Evolutionary conservation across 1,140 invertebrate species (phyloP).

Genomic region (Leptopilina clavipes): DNA sequence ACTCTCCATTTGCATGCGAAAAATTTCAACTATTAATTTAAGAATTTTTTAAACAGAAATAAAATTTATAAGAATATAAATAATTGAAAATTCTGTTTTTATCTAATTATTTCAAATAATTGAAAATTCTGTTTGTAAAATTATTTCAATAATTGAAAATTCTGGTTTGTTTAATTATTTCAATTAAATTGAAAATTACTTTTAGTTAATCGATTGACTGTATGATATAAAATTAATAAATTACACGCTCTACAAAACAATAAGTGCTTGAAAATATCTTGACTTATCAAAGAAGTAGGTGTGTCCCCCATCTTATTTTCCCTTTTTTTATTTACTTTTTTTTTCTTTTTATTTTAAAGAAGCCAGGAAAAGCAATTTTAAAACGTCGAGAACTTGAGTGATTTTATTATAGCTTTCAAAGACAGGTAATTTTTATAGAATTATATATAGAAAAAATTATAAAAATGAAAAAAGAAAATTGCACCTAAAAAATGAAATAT

Average conservation of each 20-base stretch:
- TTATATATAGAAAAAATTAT: neutral
- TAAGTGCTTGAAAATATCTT: neutral
- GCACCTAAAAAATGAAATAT: neutral
- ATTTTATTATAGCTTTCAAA: neutral
- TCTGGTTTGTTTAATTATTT: no score
- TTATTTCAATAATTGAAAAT: neutral
- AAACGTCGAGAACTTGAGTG: conserved; percentile 47
- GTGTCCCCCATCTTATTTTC: neutral
- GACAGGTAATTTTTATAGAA: neutral
- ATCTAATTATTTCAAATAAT: no score
- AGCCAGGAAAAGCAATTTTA: conserved; percentile 47
- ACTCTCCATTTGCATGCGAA: neutral
- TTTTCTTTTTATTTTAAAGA: conserved; percentile 44
- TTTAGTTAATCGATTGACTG: neutral
- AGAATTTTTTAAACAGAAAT: no score
- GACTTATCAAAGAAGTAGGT: neutral
- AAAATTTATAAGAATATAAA: no score
- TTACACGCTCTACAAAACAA: conserved; percentile 24
- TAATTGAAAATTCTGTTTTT: no score
- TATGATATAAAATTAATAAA: conserved; percentile 1
- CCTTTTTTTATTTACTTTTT: no score
- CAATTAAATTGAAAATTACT: no score
- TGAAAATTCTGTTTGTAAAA: no score
- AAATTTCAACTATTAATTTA: no score
- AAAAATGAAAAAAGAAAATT: conserved; percentile 1